A percentile compares a stretch with the other conserved stretches of the same genome.
These are phyloP conservation scores for Meloidogyne chitwoodi DNA, from an alignment of 1,140 invertebrate species.

Conservation along the genomic window DNA sequence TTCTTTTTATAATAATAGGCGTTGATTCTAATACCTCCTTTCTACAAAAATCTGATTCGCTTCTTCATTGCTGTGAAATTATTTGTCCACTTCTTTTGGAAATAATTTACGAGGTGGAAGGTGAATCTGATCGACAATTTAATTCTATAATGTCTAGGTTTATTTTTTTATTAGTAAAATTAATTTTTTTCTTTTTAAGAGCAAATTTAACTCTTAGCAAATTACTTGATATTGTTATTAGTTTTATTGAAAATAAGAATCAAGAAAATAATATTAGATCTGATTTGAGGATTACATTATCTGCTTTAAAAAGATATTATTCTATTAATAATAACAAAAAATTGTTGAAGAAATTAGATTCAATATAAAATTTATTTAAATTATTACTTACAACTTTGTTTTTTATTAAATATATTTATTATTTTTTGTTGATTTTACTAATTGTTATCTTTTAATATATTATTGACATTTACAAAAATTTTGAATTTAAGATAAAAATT, in stretches of 20 bases:
- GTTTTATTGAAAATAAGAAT: neutral
- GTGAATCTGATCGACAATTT: neutral
- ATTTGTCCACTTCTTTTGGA: slow-evolving; percentile 6
- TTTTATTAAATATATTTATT: neutral
- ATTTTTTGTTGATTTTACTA: neutral
- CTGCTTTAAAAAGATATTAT: neutral
- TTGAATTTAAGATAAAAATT: neutral
- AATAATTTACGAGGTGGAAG: neutral
- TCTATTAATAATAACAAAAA: neutral
- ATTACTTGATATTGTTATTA: slow-evolving; percentile 1
- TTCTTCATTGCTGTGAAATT: neutral
- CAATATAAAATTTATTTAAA: neutral
- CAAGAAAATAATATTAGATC: neutral
- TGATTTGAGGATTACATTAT: neutral
- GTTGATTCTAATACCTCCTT: neutral
- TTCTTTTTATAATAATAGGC: neutral
- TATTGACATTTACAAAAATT: neutral
- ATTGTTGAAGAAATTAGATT: slow-evolving; percentile 5
- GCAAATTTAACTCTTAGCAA: neutral
- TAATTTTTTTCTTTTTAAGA: neutral
- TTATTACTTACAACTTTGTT: neutral
- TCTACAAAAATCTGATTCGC: neutral
- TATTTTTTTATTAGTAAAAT: neutral
- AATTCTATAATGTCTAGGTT: slow-evolving; percentile 12
- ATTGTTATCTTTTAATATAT: neutral